Percentiles rank a stretch among this genome's conserved stretches.
These are phyloP conservation scores for Rana temporaria DNA, from an alignment of 2,113 vertebrate species.

Conservation along the genomic window DNA sequence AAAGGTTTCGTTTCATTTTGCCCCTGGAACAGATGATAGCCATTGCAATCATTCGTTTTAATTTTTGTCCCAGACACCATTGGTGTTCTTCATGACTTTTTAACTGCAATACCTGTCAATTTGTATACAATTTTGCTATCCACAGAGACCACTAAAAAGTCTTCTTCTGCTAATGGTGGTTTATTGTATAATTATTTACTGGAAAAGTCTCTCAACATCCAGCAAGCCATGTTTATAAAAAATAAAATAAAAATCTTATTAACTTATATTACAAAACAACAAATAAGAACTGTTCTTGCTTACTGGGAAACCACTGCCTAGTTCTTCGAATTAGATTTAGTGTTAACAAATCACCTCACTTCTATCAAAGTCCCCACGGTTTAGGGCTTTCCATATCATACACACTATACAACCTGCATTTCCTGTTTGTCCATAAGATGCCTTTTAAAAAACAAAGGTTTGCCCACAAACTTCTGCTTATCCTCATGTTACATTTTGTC, in stretches of 20 bases:
- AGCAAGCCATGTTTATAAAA: not conserved
- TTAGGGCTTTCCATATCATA: not conserved
- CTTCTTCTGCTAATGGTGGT: not conserved
- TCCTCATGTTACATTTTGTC: conserved; percentile 40
- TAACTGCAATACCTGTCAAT: no score
- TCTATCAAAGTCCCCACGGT: not conserved
- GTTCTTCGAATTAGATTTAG: conserved; percentile 22
- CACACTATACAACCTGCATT: conserved; percentile 13
- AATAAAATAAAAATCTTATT: not conserved
- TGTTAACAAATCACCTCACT: conserved; percentile 8
- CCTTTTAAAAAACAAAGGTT: conserved; percentile 1
- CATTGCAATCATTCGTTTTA: not conserved
- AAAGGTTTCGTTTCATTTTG: conserved; percentile 1
- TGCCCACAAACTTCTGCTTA: conserved; percentile 17
- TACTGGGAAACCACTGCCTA: not conserved
- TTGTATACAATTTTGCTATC: not conserved
- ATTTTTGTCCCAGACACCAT: not conserved
- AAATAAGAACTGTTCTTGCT: conserved; percentile 1
- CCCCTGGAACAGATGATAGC: conserved; percentile 10
- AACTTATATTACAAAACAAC: conserved; percentile 13
- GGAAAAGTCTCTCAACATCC: not conserved
- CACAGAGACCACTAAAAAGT: not conserved
- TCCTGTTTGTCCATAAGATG: conserved; percentile 31
- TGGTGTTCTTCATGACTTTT: not conserved
- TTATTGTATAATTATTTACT: not conserved